Evolutionary conservation across 2,797 vertebrate species (phyloP), one percentile per base, ranked within the genome.

Genomic region (Sebastes taczanowskii): DNA sequence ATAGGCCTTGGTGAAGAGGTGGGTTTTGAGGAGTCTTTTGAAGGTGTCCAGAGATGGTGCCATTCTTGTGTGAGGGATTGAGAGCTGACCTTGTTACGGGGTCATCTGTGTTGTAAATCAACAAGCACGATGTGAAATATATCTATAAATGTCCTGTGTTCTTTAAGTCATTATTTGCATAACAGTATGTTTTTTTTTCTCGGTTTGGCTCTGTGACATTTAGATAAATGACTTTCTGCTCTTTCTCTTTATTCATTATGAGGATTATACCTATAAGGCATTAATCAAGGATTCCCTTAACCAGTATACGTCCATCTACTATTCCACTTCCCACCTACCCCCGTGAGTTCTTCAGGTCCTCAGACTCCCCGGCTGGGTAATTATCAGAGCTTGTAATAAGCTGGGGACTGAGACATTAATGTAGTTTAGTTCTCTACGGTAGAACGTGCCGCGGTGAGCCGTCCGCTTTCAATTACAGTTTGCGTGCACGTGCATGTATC

Each of bases 341-440:
- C 73, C n/a, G 25, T 62, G 59, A 64, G 78, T 46, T 77, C 34
- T 68, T 76, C 25, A 29, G 53, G 64, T 83, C 81, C 58, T 82
- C 70, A 32, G 55, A 83, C 85, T 88, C 82, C 68, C 76, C 32
- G 63, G 78, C 72, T 83, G 69, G 83, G 84, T 89, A 91, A 92
- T 92, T 90, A 90, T 85, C 78, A 78, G 65, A 70, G 78, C 88
- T 85, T 74, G 81, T 88, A 89, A 90, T 91, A 89, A 84, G 84
- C 81, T 72, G 34, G 74, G 77, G 82, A 86, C 80, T 63, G 55
- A 82, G 59, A 90, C 84, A 64, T 78, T 92, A 89, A 93, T 89
- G 85, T 78, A 83, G 78, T 85, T 89, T 82, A 74, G 77, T 69
- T 84, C 79, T 85, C 75, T 65, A 49, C 49, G 80, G 71, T 71